Evolutionary conservation across 2,797 vertebrate genomes (phyloP).

Genomic region (Sorex maritimensis): DNA sequence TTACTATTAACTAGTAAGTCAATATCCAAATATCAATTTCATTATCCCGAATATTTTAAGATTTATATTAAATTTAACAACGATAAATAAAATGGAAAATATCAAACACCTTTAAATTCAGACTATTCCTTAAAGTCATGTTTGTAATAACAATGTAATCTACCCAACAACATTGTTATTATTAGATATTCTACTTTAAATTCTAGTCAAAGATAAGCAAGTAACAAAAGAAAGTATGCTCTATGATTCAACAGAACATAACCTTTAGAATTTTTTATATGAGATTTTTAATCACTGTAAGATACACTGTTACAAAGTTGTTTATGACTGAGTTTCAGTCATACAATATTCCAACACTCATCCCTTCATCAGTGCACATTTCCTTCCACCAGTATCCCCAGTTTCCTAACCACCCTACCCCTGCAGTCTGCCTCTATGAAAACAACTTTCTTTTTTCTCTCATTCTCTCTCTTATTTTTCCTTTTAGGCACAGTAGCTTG

Average conservation of each 20-base stretch:
- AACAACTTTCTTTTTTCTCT: too few relatives aligned
- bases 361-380: too few relatives aligned
- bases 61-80: not conserved
- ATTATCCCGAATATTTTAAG: not conserved
- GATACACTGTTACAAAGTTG: too few relatives aligned
- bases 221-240: not conserved
- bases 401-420: too few relatives aligned
- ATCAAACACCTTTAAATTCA: not conserved
- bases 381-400: too few relatives aligned
- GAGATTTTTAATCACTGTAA: too few relatives aligned
- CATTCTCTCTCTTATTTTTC: too few relatives aligned
- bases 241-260: not conserved
- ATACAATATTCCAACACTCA: too few relatives aligned
- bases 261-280: not conserved
- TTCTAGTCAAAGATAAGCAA: not conserved
- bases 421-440: too few relatives aligned
- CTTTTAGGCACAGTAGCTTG: too few relatives aligned
- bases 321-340: too few relatives aligned
- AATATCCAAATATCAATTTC: not conserved
- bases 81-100: constrained; percentile 15
- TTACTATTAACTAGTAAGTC: not conserved
- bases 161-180: not conserved
- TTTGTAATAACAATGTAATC: not conserved
- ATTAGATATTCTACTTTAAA: constrained; percentile 50
- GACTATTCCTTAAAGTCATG: not conserved